Percentiles rank a stretch among this genome's conserved stretches.
Conservation (phyloP, 2,113 vertebrate species). For the Ursus arctos region DNA sequence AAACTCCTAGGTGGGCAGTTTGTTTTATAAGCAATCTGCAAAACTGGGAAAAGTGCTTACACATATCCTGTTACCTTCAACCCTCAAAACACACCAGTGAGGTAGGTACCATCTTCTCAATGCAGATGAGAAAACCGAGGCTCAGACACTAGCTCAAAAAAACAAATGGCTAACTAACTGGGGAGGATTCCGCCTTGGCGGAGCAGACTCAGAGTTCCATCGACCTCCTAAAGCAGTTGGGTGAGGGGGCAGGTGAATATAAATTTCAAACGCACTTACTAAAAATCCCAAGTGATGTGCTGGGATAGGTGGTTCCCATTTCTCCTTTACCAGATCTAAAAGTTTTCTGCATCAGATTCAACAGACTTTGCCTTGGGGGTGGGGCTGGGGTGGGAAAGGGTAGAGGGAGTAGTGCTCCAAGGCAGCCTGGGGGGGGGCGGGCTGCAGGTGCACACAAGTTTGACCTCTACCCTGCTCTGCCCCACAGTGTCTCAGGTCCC, state of each 20-base stretch:
- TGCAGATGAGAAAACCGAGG: not conserved
- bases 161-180: not conserved
- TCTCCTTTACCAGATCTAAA: not conserved
- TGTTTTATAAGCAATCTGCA: not conserved
- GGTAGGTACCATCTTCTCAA: not conserved
- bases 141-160: constrained; percentile 17
- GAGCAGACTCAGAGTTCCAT: not conserved
- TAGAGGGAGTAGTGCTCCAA: not conserved
- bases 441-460: not conserved
- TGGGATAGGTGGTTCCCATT: not conserved
- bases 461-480: not conserved
- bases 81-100: not conserved
- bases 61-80: not conserved
- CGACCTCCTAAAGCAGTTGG: not conserved
- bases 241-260: not conserved
- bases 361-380: not conserved
- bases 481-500: not conserved
- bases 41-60: not conserved
- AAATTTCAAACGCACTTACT: not conserved
- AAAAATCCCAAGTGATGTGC: not conserved
- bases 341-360: constrained; percentile 27
- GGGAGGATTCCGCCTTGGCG: not conserved
- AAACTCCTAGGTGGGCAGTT: not conserved
- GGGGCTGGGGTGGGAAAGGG: no score
- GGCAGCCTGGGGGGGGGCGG: not conserved